Conservation (phyloP, 2,888 invertebrate species). For the Perithous albicinctus region DNA sequence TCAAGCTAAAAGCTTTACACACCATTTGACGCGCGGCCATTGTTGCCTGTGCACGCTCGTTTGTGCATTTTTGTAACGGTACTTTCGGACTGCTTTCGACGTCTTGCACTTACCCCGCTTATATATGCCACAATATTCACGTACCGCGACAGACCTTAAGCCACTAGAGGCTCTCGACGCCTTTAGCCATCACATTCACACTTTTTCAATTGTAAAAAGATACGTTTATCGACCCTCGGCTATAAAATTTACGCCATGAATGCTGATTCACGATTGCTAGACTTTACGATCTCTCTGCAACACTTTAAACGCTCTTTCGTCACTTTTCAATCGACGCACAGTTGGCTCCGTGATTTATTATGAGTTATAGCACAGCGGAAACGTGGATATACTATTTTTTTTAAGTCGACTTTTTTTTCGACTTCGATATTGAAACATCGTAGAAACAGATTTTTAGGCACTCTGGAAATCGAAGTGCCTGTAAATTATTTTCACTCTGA, state of each 20-base stretch:
- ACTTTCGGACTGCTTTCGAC: conserved; percentile 44
- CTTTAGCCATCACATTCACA: not conserved
- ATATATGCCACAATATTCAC: conserved; percentile 18
- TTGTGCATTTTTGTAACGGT: conserved; percentile 67
- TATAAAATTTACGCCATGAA: conserved; percentile 26
- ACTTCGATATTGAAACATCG: not conserved
- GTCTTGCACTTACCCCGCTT: conserved; percentile 18
- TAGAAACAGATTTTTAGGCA: not conserved
- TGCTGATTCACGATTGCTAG: conserved; percentile 15
- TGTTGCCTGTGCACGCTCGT: conserved; percentile 67
- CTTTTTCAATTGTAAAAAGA: not conserved
- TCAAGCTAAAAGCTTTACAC: conserved; percentile 75
- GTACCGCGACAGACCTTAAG: conserved; percentile 28
- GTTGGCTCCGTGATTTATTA: no score
- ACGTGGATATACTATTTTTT: not conserved
- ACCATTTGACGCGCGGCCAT: conserved; percentile 73
- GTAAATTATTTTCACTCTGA: no score
- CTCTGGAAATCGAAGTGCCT: not conserved
- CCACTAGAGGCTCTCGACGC: conserved; percentile 22
- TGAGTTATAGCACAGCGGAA: not conserved
- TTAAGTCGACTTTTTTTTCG: not conserved
- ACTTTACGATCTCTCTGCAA: conserved; percentile 9
- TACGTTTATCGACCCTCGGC: conserved; percentile 13
- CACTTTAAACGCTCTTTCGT: not conserved
- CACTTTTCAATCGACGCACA: not conserved